These are phyloP conservation scores for Caenorhabditis virilis DNA, from an alignment of 2,888 invertebrate genomes.

Conservation along the genomic window DNA sequence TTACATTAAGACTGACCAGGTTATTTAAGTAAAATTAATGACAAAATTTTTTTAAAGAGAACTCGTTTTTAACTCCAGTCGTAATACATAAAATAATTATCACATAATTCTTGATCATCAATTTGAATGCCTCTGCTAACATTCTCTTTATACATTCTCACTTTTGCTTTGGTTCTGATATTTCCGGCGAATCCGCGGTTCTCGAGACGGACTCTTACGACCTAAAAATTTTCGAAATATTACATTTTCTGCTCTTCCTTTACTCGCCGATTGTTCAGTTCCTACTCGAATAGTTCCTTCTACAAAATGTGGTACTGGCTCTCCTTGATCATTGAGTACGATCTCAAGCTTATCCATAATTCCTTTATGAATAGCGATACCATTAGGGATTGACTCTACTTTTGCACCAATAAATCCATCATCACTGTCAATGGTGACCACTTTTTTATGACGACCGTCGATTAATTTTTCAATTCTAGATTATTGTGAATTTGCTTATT, in stretches of 20 bases:
- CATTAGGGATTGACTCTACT: slow-evolving; percentile 33
- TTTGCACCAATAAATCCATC: slow-evolving; percentile 37
- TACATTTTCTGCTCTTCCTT: not conserved
- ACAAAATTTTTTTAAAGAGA: too few species aligned
- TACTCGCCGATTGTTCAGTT: slow-evolving; percentile 29
- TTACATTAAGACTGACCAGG: too few species aligned
- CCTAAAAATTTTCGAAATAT: slow-evolving; percentile 8
- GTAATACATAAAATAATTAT: slow-evolving; percentile 41
- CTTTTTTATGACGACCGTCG: slow-evolving; percentile 21
- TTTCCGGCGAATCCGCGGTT: slow-evolving; percentile 25
- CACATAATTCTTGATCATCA: slow-evolving; percentile 32
- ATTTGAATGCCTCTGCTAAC: slow-evolving; percentile 19
- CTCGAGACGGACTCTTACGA: slow-evolving; percentile 28
- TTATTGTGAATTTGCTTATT: not conserved
- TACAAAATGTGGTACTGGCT: slow-evolving; percentile 32
- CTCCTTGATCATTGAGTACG: slow-evolving; percentile 21
- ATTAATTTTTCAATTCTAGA: slow-evolving; percentile 30
- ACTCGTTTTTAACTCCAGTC: too few species aligned
- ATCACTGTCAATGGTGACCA: slow-evolving; percentile 26
- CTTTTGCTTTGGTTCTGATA: slow-evolving; percentile 35
- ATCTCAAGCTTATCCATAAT: slow-evolving; percentile 33
- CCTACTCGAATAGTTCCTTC: slow-evolving; percentile 28
- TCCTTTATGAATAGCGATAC: slow-evolving; percentile 30
- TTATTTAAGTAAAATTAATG: too few species aligned
- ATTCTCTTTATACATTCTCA: slow-evolving; percentile 30